A percentile compares a stretch with the other conserved stretches of the same genome.
These are phyloP conservation scores for Lycia hirtaria DNA, from an alignment of 2,888 invertebrate genomes.

Conservation along the genomic window DNA sequence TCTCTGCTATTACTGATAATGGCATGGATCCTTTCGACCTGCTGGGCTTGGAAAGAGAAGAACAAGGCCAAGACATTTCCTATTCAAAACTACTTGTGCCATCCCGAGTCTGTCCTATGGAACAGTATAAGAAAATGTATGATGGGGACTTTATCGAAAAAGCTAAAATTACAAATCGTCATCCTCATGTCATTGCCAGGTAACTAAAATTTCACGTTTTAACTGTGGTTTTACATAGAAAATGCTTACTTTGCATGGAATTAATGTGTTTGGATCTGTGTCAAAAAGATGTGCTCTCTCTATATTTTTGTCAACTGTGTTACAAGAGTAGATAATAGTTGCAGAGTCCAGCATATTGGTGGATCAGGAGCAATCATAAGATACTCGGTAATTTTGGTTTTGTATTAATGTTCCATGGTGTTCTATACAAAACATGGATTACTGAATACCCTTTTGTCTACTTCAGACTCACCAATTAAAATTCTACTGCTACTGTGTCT, in stretches of 20 bases:
- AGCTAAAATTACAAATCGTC: constrained; percentile 67
- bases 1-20: constrained; percentile 93
- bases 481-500: no score
- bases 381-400: no score
- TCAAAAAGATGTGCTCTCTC: constrained; percentile 15
- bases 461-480: no score
- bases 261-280: constrained; percentile 22
- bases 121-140: constrained; percentile 79
- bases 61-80: constrained; percentile 96
- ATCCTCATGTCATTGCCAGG: constrained; percentile 86
- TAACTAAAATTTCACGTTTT: constrained; percentile 48
- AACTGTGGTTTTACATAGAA: constrained; percentile 1
- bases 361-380: no score
- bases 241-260: constrained; percentile 18
- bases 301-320: constrained; percentile 1
- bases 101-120: constrained; percentile 82
- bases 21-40: constrained; percentile 94
- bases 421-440: no score
- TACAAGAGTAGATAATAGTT: not conserved
- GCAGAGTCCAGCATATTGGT: no score
- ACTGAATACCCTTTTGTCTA: no score
- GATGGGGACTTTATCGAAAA: constrained; percentile 78
- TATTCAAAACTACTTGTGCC: constrained; percentile 94
- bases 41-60: constrained; percentile 91
- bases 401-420: no score